These are phyloP conservation scores for Pseudomyrmex concolor DNA, from an alignment of 1,140 invertebrate genomes.

Conservation along the genomic window DNA sequence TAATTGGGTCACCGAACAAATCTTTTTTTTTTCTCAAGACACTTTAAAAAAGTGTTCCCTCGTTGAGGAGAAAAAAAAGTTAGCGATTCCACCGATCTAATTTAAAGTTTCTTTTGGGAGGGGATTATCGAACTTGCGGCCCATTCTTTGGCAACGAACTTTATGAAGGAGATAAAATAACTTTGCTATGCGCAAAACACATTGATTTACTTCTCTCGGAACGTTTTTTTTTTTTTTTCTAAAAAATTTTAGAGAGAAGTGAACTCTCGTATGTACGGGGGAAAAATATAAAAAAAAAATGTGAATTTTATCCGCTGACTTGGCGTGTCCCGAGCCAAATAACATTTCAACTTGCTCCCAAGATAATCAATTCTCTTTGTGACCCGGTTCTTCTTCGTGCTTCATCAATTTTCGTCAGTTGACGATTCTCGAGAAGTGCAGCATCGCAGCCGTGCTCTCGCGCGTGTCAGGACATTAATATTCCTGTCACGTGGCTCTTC, in stretches of 20 bases:
- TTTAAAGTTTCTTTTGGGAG: constrained; percentile 57
- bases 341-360: constrained; percentile 6
- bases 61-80: constrained; percentile 31
- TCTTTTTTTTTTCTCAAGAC: neutral
- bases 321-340: constrained; percentile 17
- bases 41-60: neutral
- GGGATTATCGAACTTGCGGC: constrained; percentile 23
- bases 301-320: constrained; percentile 20
- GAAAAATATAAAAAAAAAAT: constrained; percentile 12
- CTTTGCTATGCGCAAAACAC: constrained; percentile 45
- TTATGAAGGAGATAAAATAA: constrained; percentile 45
- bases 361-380: constrained; percentile 49
- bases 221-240: neutral
- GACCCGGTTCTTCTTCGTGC: constrained; percentile 35
- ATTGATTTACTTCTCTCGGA: constrained; percentile 50
- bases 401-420: constrained; percentile 56
- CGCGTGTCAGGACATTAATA: constrained; percentile 56
- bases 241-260: neutral
- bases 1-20: constrained; percentile 15
- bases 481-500: constrained; percentile 58
- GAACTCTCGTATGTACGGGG: neutral
- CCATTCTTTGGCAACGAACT: constrained; percentile 12
- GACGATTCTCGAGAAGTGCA: constrained; percentile 53
- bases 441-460: constrained; percentile 35
- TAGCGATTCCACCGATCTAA: constrained; percentile 59